Evolutionary conservation across 2,113 vertebrate species (phyloP).

Genomic region (Catharus bicknelli): DNA sequence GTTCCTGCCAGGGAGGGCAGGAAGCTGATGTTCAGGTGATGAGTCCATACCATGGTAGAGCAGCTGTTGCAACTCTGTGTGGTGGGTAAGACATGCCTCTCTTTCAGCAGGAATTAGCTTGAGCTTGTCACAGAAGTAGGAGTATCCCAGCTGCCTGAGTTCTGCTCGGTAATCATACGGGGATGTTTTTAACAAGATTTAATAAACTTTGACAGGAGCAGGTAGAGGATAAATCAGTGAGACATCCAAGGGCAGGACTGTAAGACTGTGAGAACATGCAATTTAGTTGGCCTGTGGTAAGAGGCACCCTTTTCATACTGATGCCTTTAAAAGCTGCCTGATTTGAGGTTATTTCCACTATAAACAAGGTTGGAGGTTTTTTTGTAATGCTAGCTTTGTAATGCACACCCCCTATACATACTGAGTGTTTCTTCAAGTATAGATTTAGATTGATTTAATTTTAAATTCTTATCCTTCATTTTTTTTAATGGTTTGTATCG

Average conservation of each 20-base stretch:
- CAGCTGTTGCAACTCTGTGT: neutral
- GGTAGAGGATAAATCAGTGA: neutral
- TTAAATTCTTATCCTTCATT: neutral
- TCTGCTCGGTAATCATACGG: neutral
- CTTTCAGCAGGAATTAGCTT: neutral
- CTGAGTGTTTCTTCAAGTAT: neutral
- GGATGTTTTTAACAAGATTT: neutral
- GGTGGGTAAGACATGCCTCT: neutral
- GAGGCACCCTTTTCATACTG: neutral
- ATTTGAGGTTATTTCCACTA: neutral
- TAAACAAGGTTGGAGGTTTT: fast-evolving
- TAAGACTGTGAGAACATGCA: neutral
- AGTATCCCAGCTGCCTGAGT: neutral
- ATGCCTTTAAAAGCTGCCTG: neutral
- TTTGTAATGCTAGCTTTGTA: neutral
- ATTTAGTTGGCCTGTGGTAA: neutral
- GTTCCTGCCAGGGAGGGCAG: neutral
- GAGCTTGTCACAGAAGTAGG: neutral
- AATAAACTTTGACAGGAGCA: neutral
- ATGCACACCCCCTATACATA: neutral
- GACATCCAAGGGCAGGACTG: neutral
- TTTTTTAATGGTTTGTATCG: neutral
- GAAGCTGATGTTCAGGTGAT: neutral
- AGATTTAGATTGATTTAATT: neutral
- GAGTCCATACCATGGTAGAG: fast-evolving